Percentiles rank a stretch among this genome's conserved stretches.
Conservation (phyloP, 2,888 invertebrate genomes). For the Thysanoteuthis rhombus region DNA sequence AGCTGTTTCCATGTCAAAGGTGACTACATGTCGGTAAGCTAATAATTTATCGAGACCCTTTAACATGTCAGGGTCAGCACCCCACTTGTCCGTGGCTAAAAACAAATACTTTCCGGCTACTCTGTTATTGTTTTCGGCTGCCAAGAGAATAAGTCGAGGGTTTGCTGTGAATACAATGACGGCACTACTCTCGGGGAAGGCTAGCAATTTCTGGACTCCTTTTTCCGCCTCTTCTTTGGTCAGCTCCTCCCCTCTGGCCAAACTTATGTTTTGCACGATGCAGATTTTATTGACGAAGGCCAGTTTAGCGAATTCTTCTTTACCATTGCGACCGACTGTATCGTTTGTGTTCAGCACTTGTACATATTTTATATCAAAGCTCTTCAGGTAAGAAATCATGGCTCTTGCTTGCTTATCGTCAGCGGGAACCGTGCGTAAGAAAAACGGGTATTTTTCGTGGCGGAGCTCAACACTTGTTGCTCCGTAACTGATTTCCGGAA, state of each 20-base stretch:
- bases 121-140: constrained; percentile 40
- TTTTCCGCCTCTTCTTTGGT: constrained; percentile 42
- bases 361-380: constrained; percentile 66
- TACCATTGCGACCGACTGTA: constrained; percentile 52
- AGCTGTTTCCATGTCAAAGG: constrained; percentile 62
- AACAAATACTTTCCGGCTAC: constrained; percentile 47
- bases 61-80: constrained; percentile 49
- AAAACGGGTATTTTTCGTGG: constrained; percentile 55
- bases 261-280: constrained; percentile 51
- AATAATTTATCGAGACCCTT: constrained; percentile 41
- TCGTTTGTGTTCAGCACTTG: constrained; percentile 62
- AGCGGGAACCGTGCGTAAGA: constrained; percentile 61
- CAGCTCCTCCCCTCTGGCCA: constrained; percentile 43
- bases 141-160: constrained; percentile 51
- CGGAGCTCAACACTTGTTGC: constrained; percentile 55
- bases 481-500: constrained; percentile 63
- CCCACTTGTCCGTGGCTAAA: constrained; percentile 63
- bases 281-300: constrained; percentile 59
- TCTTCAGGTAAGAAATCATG: constrained; percentile 66
- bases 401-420: constrained; percentile 64
- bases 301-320: constrained; percentile 56
- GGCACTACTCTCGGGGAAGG: constrained; percentile 46
- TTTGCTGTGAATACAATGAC: constrained; percentile 57
- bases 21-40: constrained; percentile 41
- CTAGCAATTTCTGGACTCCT: constrained; percentile 41